Base-by-base conservation (phyloP, 2,888 invertebrate genomes). In the Furcula furcula region DNA sequence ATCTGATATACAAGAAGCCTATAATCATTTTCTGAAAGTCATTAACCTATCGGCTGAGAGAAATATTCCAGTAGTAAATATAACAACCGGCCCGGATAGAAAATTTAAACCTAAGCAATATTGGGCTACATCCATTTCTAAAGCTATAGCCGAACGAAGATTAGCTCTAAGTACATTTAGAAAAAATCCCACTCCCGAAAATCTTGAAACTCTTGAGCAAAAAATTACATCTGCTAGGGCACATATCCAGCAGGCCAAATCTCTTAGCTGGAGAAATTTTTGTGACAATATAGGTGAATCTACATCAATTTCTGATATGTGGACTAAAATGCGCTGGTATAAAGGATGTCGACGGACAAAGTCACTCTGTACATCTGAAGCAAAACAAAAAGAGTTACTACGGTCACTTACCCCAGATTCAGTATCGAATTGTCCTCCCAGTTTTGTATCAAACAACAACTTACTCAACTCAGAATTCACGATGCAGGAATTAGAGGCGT, bases 71-170 rank as follows among this genome's bases (percentile, higher is more conserved):
- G 10, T 10, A 12, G 16, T 18, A 29, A 33, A 25, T 31, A 0
- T 14, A 20, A 21, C 7, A 19, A 5, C 29, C n/a, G n/a, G 36
- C 12, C 39, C 39, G 1, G 10, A 14, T 7, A 22, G 4, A 1
- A 43, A 31, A 9, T 44, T 40, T 30, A 5, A 4, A 5, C 26
- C 36, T 1, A 41, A 34, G 21, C 13, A 26, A 2, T 36, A 36
- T 23, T 36, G 39, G 44, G 15, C 20, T 18, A 3, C 31, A 10
- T 7, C 11, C 4, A 14, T 40, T 5, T 34, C 47, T 10, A 29
- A 28, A 21, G 6, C 6, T 9, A 37, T 39, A 3, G 37, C 36
- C 0, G 26, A 40, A 23, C 27, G 46, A 4, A 15, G 46, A 6
- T 7, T 35, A 11, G 35, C 40, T 16, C 10, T 43, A 7, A 11